Percentiles rank a stretch among this genome's conserved stretches.
Evolutionary conservation across 2,888 invertebrate species (phyloP).

Genomic region (Sepiola atlantica): DNA sequence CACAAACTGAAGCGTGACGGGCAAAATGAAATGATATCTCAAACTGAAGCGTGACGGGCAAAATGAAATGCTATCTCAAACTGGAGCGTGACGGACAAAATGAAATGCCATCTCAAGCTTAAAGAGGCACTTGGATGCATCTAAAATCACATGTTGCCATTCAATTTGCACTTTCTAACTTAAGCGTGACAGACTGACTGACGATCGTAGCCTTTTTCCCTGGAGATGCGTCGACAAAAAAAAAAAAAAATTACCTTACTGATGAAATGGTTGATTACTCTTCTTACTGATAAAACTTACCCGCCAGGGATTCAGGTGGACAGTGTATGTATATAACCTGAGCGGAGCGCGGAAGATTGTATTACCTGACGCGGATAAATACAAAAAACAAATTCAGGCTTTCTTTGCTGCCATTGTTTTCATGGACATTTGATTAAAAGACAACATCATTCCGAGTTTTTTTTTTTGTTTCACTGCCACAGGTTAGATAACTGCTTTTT

Average conservation of each 20-base stretch:
- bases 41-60: too few species aligned
- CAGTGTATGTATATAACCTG: neutral
- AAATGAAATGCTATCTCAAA: too few species aligned
- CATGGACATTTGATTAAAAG: neutral
- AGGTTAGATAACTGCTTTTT: neutral
- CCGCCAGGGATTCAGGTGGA: neutral
- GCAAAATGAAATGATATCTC: too few species aligned
- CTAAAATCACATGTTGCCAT: too few species aligned
- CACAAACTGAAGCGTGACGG: too few species aligned
- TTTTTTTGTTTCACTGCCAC: neutral
- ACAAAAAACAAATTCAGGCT: neutral
- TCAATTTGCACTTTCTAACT: too few species aligned
- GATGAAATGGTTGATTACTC: neutral
- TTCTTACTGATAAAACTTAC: neutral
- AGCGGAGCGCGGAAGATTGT: neutral
- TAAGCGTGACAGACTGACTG: too few species aligned
- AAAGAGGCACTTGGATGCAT: too few species aligned
- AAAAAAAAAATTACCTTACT: neutral
- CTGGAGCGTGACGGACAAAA: too few species aligned
- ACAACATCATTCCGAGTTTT: neutral
- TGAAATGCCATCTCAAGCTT: too few species aligned
- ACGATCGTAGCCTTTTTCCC: neutral
- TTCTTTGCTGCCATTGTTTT: neutral
- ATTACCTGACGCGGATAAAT: neutral
- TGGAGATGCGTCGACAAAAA: neutral